Base-by-base conservation (phyloP, 2,888 invertebrate genomes). In the Diachrysia chrysitis region DNA sequence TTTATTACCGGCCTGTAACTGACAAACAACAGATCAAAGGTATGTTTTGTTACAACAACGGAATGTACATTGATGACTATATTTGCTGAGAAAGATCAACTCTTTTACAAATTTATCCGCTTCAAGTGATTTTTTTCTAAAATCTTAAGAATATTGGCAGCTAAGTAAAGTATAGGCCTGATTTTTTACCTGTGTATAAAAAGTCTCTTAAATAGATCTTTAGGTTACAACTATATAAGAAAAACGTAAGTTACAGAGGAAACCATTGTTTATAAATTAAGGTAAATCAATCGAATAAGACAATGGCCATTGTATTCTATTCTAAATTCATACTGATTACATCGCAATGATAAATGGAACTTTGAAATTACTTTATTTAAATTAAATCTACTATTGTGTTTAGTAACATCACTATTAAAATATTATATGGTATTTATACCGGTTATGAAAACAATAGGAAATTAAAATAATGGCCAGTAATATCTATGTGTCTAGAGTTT, bases 301-400 rank as follows among this genome's bases (percentile, higher is more conserved):
- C 48, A 51, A 51, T 51, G 48, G 21, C 19, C 19, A 51, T 51
- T 51, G 48, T 51, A 42, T 51, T 10, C 21, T 51, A 51, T 51
- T 48, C 19, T 21, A 4, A n/a, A n/a, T n/a, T n/a, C n/a, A n/a
- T n/a, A 42, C n/a, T n/a, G 42, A 42, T 42, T 42, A 42, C 42
- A 42, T 42, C 42, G 4, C 42, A n/a, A n/a, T n/a, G 42, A 42
- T 42, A 42, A 42, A 42, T 42, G n/a, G 42, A 42, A 42, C 42
- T 42, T 42, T 42, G 7, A 1, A 42, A n/a, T 42, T n/a, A 42
- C 2, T 37, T 16, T n/a, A 42, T 16, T 42, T 42, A 37, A 37
- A 37, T 42, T 6, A 42, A n/a, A n/a, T 0, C 42, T 7, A 6
- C n/a, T 6, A n/a, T 42, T 42, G 42, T 42, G 2, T 29, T 9